Conservation (phyloP, 2,888 invertebrate genomes). For the Salpingus planirostris region DNA sequence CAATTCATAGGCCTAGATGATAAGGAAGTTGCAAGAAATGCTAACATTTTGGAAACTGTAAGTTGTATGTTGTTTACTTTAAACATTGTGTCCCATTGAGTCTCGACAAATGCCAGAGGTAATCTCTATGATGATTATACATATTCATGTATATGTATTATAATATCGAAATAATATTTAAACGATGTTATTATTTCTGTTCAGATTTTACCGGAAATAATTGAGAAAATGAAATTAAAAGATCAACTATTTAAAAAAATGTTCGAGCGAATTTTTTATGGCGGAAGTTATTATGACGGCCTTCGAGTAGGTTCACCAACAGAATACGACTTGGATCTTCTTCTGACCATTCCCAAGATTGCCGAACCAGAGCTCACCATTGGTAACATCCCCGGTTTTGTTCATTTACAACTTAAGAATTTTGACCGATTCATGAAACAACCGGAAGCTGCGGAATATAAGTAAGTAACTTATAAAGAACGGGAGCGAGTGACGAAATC, state of each 20-base stretch:
- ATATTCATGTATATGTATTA: too few species aligned
- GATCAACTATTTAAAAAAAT: conserved; percentile 12
- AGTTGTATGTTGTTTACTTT: not conserved
- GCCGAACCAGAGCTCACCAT: conserved; percentile 31
- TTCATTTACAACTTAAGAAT: conserved; percentile 38
- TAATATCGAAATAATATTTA: too few species aligned
- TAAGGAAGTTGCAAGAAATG: not conserved
- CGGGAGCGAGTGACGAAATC: too few species aligned
- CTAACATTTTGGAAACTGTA: not conserved
- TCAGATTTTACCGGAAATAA: conserved; percentile 1
- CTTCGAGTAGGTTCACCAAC: conserved; percentile 49
- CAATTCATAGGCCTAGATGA: not conserved
- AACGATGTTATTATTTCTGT: too few species aligned
- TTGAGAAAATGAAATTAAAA: conserved; percentile 1
- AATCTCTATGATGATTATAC: too few species aligned
- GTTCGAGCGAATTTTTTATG: conserved; percentile 37
- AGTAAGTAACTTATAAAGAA: too few species aligned
- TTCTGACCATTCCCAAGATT: conserved; percentile 46
- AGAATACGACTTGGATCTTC: conserved; percentile 53
- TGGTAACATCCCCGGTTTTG: conserved; percentile 40
- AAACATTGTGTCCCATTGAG: too few species aligned
- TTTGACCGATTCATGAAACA: conserved; percentile 10
- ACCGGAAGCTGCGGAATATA: conserved; percentile 13
- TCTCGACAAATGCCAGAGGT: too few species aligned
- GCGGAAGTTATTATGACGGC: conserved; percentile 53